Base-by-base conservation (phyloP, 2,888 invertebrate genomes). In the Drosophila melanosoma region DNA sequence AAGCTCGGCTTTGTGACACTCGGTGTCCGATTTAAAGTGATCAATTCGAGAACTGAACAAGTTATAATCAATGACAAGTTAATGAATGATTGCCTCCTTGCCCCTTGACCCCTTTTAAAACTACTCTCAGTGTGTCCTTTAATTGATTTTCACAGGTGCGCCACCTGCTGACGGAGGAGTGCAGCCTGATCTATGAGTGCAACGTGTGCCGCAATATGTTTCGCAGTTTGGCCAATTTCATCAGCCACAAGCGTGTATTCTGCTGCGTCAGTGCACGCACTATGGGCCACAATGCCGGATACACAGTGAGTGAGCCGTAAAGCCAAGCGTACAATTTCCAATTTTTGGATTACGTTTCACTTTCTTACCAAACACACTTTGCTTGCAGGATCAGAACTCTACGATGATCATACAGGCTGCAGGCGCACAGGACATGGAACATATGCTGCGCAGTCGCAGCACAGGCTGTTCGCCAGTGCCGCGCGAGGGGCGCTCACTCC, bases 141-240 rank as follows among this genome's bases (percentile, higher is more conserved):
- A 10, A 17, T 12, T 11, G 0, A 11, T 32, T 42, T 48, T 52
- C 95, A 84, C 93, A 97, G 96, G 95, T 97, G 32, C 95, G 95
- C 81, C 94, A 95, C 81, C 94, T 97, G 61, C 94, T 98, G 40
- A 94, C 95, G 38, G 95, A 96, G 90, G 98, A 98, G 94, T 98
- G 98, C 94, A 97, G 97, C 92, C 93, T 98, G 68, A 95, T 98
- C 85, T 97, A 97, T 93, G 98, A 98, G 93, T 98, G 98, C 93
- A 96, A 96, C 92, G 95, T 96, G 26, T 98, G 98, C 91, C 95
- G 96, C 40, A 97, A 96, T 90, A 94, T 98, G 89, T 98, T 97
- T 92, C 95, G 98, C 82, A 97, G 97, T 91, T 94, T 98, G 76
- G 96, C 96, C 20, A 98, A 98, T 93, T 97, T 98, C 91, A 95